phyloP scores from a whole-genome alignment of 2,888 invertebrate species.

The Ischnus inquisitorius region DNA sequence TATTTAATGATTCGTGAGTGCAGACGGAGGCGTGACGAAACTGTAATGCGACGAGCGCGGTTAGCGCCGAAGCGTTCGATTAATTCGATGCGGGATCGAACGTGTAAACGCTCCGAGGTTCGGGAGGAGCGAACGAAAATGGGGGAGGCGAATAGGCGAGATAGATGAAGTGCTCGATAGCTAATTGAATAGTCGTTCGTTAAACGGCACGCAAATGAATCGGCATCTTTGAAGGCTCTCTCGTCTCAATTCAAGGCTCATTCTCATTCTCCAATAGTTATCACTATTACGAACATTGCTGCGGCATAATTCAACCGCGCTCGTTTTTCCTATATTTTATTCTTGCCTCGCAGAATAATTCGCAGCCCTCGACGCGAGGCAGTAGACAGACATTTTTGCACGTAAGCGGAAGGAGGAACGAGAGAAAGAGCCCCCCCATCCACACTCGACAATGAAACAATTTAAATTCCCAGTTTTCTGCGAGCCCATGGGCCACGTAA shows the following conservation, averaged over 20 bases:
- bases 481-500: conserved; percentile 29
- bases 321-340: neutral
- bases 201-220: conserved; percentile 17
- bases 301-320: neutral
- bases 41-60: conserved; percentile 14
- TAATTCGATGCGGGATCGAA: conserved; percentile 65
- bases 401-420: conserved; percentile 16
- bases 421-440: conserved; percentile 5
- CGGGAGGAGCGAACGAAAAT: neutral
- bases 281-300: neutral
- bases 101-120: conserved; percentile 37
- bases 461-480: conserved; percentile 66
- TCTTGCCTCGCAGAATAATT: neutral
- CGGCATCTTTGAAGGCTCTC: neutral
- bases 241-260: conserved; percentile 7
- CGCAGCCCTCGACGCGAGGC: neutral
- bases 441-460: conserved; percentile 70
- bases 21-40: conserved; percentile 53
- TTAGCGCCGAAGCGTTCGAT: conserved; percentile 55
- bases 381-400: neutral
- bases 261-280: neutral
- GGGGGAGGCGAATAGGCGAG: neutral
- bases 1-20: conserved; percentile 67
- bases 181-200: conserved; percentile 10
- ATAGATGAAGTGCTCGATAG: conserved; percentile 10